Base-by-base conservation (phyloP, 2,113 vertebrate genomes). In the Ginglymostoma cirratum region DNA sequence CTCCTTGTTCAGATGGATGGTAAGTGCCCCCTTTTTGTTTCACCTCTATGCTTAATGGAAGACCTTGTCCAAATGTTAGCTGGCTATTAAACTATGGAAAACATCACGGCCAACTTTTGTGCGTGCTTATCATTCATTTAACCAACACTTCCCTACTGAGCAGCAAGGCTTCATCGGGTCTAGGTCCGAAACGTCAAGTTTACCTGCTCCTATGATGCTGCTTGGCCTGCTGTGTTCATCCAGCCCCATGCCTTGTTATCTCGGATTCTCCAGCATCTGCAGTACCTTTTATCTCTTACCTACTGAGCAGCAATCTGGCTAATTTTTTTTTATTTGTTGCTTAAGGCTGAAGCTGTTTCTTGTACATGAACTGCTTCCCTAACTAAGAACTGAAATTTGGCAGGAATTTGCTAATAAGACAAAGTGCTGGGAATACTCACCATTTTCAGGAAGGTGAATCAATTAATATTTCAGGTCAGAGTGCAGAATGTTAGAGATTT, bases 1-100 rank as follows among this genome's bases (percentile, higher is more conserved):
- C 98, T 99, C 1, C 98, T 99, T 2, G 98, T 99, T 96, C 99
- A 99, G 14, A 99, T 99, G 99, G 99, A 99, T 42, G 99, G 99
- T 99, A 98, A 97, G 96, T 19, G 21, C 55, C n/a, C 55, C 15
- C 23, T 70, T 72, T 70, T 38, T n/a, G n/a, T 65, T 8, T 30
- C 27, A 34, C 55, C 55, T 65, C 30, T 52, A 55, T 66, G n/a
- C 15, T 30, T 90, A 27, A 65, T 65, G 30, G 55, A 12, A 61
- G 30, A 19, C 87, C 52, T 90, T 90, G 52, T 55, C 30, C 15
- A 19, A 66, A 61, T 93, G 30, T 61, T 90, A 90, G 30, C 52
- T 15, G 34, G 4, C 27, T 90, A 61, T n/a, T 65, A n/a, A 92
- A 38, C 34, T 34, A 21, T 66, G 55, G 55, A 92, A 0, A 65